Evolutionary conservation across 2,888 invertebrate genomes (phyloP), one percentile per base, ranked within the genome.

Genomic region (Thelaira solivaga): DNA sequence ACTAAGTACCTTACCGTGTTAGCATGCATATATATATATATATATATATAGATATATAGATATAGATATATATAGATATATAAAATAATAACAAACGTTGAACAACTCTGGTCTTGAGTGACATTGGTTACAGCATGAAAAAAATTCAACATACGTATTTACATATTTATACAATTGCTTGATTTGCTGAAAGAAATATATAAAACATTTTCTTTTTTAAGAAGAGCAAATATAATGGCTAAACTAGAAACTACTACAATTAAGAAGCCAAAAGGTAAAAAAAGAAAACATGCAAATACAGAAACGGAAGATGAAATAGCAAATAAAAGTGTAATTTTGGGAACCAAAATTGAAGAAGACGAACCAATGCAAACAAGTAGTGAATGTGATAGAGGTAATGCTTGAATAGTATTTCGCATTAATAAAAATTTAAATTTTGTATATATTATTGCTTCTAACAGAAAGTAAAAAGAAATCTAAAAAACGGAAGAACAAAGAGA

Each of bases 221-320:
- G 13, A 53, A 22, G 1, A 7, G 7, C 6, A 55, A 41, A 36
- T 39, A 69, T 24, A 65, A 82, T 82, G 84, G 81, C 85, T 4
- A 86, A 86, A 47, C 18, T 80, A 6, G 85, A 83, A 31, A 18
- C 22, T 18, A 4, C 22, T n/a, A 39, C 43, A 13, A 41, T 45
- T 2, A 76, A 72, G 16, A 82, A 81, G 72, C 6, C 61, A 20
- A 85, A 84, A 72, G 61, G 83, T 1, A 82, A 81, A 55, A 83
- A 83, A 69, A 73, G 83, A 4, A 86, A 86, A 51, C 84, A 85
- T 53, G 55, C 78, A 1, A 55, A 68, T 6, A 65, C 68, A 2
- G 83, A 82, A 45, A 81, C 82, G 24, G 86, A 86, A 41, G 87
- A 86, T 39, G 87, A 83, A 59, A 83, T 87, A 62, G 85, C 87